Conservation (phyloP, 2,888 invertebrate genomes). For the Cephalotes varians region DNA sequence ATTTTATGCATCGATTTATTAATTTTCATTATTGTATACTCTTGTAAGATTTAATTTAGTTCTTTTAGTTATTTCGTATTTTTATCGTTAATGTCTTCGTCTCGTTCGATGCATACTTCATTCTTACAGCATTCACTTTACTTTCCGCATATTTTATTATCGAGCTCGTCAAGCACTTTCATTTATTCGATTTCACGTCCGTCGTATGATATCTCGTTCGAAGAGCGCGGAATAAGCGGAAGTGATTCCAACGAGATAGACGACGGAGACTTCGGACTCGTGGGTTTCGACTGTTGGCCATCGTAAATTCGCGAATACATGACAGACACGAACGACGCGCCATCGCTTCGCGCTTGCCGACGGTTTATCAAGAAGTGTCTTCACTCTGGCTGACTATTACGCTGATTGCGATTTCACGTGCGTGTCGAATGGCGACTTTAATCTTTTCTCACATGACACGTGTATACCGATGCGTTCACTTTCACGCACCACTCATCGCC, state of each 20-base stretch:
- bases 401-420: conserved; percentile 52
- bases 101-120: not conserved
- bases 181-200: conserved; percentile 47
- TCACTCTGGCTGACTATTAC: not conserved
- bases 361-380: conserved; percentile 24
- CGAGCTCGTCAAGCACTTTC: conserved; percentile 26
- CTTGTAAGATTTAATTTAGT: not conserved
- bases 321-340: conserved; percentile 13
- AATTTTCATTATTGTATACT: not conserved
- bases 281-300: conserved; percentile 8
- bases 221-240: not conserved
- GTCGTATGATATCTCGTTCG: conserved; percentile 11
- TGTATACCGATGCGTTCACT: not conserved
- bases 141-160: conserved; percentile 29
- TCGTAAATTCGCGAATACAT: conserved; percentile 15
- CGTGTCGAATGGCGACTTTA: conserved; percentile 59
- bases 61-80: not conserved
- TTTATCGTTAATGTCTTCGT: not conserved
- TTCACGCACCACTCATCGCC: not conserved
- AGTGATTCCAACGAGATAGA: conserved; percentile 20
- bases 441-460: conserved; percentile 33
- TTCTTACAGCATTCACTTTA: not conserved
- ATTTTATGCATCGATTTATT: not conserved
- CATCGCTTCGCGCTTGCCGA: conserved; percentile 53
- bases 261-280: conserved; percentile 14